Base-by-base conservation (phyloP, 2,797 vertebrate genomes). In the Amblyopsis hoosieri region DNA sequence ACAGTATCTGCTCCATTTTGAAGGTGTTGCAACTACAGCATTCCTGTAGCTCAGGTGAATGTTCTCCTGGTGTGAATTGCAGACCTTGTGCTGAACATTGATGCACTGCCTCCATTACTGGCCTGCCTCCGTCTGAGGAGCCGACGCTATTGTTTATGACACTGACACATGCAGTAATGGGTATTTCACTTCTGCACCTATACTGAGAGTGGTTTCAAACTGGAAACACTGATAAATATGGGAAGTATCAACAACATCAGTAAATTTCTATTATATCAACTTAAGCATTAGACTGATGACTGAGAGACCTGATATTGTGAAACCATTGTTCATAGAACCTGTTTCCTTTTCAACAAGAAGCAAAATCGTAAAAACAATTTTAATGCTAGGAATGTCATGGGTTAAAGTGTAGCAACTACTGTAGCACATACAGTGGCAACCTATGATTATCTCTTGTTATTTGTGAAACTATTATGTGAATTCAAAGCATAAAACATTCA, bases 91-190 rank as follows among this genome's bases (percentile, higher is more conserved):
- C 77, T 88, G 85, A 93, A 92, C 91, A 93, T 89, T 93, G 92
- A 94, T 93, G 87, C 92, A 94, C 90, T 91, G 89, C 91, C 91
- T 92, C 91, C 89, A 93, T 94, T 93, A 93, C 80, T 69, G 75
- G 85, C 69, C 80, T 87, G 89, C 85, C 90, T 91, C 83, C 82
- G 87, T 89, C 84, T 84, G 82, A 87, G 84, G 79, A 79, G 87
- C 83, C 80, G 67, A 83, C 83, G 82, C 89, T 88, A 90, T 93
- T 91, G 91, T 93, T 94, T 92, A 92, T 92, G 91, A 91, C 81
- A 87, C 91, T 92, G 91, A 92, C 90, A 92, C 87, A 86, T 87
- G 86, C 89, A 86, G 90, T 93, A 92, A 92, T 93, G 90, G 90
- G 87, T 87, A 88, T 90, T 91, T 92, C 85, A 89, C 89, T 90